phyloP scores from a whole-genome alignment of 2,113 vertebrate species.

The Rousettus leschenaultii region DNA sequence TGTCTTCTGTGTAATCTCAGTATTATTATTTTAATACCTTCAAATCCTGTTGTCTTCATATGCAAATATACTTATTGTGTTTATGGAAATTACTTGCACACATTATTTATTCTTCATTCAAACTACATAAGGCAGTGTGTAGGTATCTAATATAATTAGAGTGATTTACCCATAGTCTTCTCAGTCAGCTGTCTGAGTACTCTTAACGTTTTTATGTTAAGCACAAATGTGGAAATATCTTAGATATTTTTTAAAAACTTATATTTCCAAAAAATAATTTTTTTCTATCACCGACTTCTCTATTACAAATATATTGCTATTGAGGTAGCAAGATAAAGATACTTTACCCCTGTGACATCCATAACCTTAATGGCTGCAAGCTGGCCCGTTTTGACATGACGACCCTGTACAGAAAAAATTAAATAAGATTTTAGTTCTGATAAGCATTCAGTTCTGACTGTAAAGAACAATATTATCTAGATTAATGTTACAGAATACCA shows the following conservation, averaged over 20 bases:
- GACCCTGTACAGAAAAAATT: slow-evolving; percentile 88
- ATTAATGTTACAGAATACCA: neutral
- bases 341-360: slow-evolving; percentile 97
- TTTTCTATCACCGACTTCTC: neutral
- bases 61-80: slow-evolving; percentile 20
- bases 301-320: neutral
- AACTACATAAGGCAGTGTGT: neutral
- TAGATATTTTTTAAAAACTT: neutral
- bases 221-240: neutral
- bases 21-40: slow-evolving; percentile 60
- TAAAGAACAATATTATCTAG: neutral
- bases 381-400: slow-evolving; percentile 98
- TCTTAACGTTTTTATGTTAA: neutral
- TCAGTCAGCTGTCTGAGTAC: neutral
- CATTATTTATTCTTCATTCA: neutral
- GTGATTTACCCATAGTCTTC: neutral
- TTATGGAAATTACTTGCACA: slow-evolving; percentile 37
- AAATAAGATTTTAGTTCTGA: slow-evolving; percentile 36
- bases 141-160: slow-evolving; percentile 24
- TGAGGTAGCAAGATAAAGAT: slow-evolving; percentile 40
- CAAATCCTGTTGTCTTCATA: slow-evolving; percentile 56
- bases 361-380: slow-evolving; percentile 99
- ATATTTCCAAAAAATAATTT: neutral
- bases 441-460: neutral
- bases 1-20: slow-evolving; percentile 51